Conservation (phyloP, 2,888 invertebrate genomes). For the Ormyrus thymus region DNA sequence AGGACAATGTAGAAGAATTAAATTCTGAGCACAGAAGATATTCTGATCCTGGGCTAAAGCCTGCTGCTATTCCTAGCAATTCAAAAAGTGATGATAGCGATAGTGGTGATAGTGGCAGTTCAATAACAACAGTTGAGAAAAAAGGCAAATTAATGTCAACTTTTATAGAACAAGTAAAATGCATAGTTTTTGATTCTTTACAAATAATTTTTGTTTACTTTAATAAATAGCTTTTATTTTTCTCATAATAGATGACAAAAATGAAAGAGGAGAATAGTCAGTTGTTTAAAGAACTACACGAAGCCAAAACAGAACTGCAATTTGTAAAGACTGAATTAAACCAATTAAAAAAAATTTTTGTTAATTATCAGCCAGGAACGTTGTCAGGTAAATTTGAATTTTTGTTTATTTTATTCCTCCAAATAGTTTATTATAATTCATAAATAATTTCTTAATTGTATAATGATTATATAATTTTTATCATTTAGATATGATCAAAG, state of each 20-base stretch:
- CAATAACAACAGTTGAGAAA: constrained; percentile 77
- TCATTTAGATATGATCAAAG: constrained; percentile 70
- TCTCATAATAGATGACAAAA: constrained; percentile 70
- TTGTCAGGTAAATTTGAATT: constrained; percentile 66
- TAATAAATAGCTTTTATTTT: constrained; percentile 2
- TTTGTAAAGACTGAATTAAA: constrained; percentile 67
- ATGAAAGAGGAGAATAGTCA: constrained; percentile 85
- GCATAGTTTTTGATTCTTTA: background rate
- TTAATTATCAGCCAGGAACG: constrained; percentile 74
- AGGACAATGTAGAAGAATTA: constrained; percentile 76
- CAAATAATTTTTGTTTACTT: background rate
- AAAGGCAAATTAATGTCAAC: constrained; percentile 80
- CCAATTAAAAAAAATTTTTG: constrained; percentile 65
- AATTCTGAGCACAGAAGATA: constrained; percentile 79
- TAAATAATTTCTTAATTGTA: background rate
- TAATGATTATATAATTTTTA: background rate
- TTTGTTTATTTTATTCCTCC: background rate
- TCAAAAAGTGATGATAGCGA: constrained; percentile 78
- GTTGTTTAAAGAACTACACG: constrained; percentile 84
- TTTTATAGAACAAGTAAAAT: constrained; percentile 84
- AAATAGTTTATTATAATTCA: background rate
- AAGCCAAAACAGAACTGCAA: constrained; percentile 81
- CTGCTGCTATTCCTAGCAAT: constrained; percentile 74
- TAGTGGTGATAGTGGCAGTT: constrained; percentile 72
- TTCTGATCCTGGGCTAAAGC: constrained; percentile 82